phyloP scores from a whole-genome alignment of 2,888 invertebrate genomes.

The Orchesella flavescens region DNA sequence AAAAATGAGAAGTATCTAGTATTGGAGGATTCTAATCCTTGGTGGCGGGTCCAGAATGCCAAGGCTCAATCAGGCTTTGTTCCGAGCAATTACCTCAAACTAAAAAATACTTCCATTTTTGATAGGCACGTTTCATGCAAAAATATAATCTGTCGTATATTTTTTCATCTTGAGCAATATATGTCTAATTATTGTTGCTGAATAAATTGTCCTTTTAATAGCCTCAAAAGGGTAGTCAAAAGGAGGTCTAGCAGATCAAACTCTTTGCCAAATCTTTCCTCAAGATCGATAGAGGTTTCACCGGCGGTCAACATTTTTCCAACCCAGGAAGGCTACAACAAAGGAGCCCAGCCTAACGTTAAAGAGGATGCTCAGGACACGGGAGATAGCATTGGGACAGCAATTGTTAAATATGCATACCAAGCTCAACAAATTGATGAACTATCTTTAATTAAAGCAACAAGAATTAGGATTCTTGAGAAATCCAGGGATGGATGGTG shows the following conservation, averaged over 20 bases:
- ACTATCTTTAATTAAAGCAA: constrained; percentile 93
- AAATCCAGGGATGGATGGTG: constrained; percentile 99
- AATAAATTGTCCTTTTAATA: constrained; percentile 74
- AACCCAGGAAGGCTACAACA: constrained; percentile 70
- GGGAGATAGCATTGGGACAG: constrained; percentile 89
- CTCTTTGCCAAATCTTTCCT: constrained; percentile 84
- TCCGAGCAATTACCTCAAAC: constrained; percentile 99
- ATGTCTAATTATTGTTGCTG: neutral
- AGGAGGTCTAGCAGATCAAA: constrained; percentile 81
- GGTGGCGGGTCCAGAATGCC: no score
- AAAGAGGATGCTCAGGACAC: constrained; percentile 83
- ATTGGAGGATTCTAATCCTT: no score
- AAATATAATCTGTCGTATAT: neutral
- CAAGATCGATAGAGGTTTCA: no score
- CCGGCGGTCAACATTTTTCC: constrained; percentile 79
- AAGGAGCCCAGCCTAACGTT: constrained; percentile 68
- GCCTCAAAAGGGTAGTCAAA: constrained; percentile 90
- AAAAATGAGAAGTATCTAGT: no score
- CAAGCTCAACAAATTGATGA: constrained; percentile 98
- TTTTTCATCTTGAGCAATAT: no score
- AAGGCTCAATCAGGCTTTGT: constrained; percentile 96
- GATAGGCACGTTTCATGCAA: no score
- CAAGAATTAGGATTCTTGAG: constrained; percentile 93
- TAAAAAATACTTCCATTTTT: constrained; percentile 95
- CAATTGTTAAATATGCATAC: constrained; percentile 97